Base-by-base conservation (phyloP, 1,140 invertebrate genomes). In the Caerostris extrusa region DNA sequence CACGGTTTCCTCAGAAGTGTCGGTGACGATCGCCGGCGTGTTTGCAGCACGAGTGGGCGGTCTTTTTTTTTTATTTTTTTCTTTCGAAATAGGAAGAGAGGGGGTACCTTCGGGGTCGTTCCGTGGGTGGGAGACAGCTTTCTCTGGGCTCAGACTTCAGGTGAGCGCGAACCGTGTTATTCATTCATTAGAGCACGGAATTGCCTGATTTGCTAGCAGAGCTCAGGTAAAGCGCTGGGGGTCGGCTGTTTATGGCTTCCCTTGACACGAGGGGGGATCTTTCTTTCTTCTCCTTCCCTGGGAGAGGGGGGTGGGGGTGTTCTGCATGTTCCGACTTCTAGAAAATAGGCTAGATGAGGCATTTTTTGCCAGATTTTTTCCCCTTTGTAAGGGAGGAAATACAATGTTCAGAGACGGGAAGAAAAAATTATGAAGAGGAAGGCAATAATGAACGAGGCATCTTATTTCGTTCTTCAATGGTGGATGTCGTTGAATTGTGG, bases 191-290 rank as follows among this genome's bases (percentile, higher is more conserved):
- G 71, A 17, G 17, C 14, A 12, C 1, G 19, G 87, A 77, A 77
- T 77, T 77, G 14, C 83, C 56, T 60, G 57, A 60, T 85, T 58
- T 85, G 83, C 57, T 53, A 56, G 83, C 57, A 19, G 71, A 50
- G 19, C 83, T 17, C 57, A 19, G 83, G 83, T 85, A 58, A 56
- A 58, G 17, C 5, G 17, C 83, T 19, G 6, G 57, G 90, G 77
- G 77, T n/a, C 34, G 14, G n/a, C n/a, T 91, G 90, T 91, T 91
- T 90, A 90, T 90, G 88, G 69, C 17, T 71, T 90, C 17, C 67
- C 87, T 50, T 64, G 17, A 50, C 87, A 60, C 5, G 64, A n/a
- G 17, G 58, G 82, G 87, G 60, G 64, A 50, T 87, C 85, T 88
- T 77, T 77, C 71, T 77, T 53, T 4, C 69, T 53, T 77, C 12